phyloP scores from a whole-genome alignment of 2,113 vertebrate genomes.

The Acinonyx jubatus region DNA sequence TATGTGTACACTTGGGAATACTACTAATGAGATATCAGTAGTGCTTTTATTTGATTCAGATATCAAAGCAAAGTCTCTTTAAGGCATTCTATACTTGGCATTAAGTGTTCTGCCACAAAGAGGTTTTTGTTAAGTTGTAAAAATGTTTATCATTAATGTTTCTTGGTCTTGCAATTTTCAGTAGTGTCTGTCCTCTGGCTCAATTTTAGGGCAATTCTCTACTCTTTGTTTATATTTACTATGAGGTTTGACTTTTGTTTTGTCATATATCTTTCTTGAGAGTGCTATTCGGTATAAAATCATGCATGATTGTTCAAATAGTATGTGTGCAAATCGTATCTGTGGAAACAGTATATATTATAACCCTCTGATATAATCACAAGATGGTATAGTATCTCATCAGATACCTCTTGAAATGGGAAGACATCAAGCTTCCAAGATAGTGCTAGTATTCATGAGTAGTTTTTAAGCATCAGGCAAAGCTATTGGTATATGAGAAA shows the following conservation, averaged over 20 bases:
- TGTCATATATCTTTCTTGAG: conserved; percentile 49
- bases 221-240: conserved; percentile 17
- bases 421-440: conserved; percentile 71
- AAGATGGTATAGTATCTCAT: conserved; percentile 70
- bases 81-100: not conserved
- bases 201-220: conserved; percentile 25
- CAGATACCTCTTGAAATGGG: conserved; percentile 69
- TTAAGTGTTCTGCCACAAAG: not conserved
- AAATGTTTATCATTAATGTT: not conserved
- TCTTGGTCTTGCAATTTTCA: conserved; percentile 15
- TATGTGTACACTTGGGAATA: not conserved
- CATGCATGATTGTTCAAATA: conserved; percentile 72
- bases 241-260: conserved; percentile 50
- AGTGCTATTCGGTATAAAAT: conserved; percentile 66
- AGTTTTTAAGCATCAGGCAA: conserved; percentile 66
- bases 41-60: conserved; percentile 1
- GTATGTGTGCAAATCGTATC: conserved; percentile 67
- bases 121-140: not conserved
- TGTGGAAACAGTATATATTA: not conserved
- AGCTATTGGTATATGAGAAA: not conserved
- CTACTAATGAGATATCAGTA: not conserved
- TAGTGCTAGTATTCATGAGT: conserved; percentile 69
- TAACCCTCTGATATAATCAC: conserved; percentile 64
- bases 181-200: not conserved
- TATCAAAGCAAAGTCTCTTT: not conserved